phyloP scores from a whole-genome alignment of 1,140 invertebrate species.

The Apis laboriosa region DNA sequence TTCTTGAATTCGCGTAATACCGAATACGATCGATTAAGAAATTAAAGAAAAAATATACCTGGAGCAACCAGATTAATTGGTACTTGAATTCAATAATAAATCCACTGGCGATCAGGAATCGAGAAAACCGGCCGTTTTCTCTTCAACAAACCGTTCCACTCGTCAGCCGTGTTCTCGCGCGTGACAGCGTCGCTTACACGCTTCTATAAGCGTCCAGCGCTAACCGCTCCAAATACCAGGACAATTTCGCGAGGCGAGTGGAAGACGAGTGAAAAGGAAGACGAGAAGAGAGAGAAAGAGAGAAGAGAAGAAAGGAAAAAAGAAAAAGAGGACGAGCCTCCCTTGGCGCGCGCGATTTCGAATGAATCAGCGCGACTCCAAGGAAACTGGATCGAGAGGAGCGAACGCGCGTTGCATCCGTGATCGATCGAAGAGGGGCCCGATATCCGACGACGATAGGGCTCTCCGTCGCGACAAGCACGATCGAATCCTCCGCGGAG shows the following conservation, averaged over 20 bases:
- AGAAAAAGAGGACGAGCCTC: conserved; percentile 7
- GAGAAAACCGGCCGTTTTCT: conserved; percentile 3
- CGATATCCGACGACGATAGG: conserved; percentile 24
- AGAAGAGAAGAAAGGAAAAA: neutral
- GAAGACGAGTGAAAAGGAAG: neutral
- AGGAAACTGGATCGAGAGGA: conserved; percentile 28
- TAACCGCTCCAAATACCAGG: conserved; percentile 35
- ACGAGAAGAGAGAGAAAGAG: neutral
- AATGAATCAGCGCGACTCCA: conserved; percentile 34
- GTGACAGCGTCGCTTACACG: conserved; percentile 39
- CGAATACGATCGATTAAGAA: too few relatives aligned
- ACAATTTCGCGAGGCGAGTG: neutral
- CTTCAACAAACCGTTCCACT: neutral
- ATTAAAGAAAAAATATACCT: too few relatives aligned
- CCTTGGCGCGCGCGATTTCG: conserved; percentile 12
- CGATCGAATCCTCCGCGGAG: neutral
- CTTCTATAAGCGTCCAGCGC: conserved; percentile 5
- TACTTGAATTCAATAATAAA: too few relatives aligned
- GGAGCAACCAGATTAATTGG: too few relatives aligned
- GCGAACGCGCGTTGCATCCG: conserved; percentile 18
- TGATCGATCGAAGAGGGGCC: conserved; percentile 11
- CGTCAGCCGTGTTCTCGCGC: neutral
- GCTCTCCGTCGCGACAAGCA: neutral
- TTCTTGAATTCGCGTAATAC: too few relatives aligned
- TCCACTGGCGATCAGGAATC: neutral